phyloP scores from a whole-genome alignment of 2,797 vertebrate genomes.

The Brachymystax lenok region DNA sequence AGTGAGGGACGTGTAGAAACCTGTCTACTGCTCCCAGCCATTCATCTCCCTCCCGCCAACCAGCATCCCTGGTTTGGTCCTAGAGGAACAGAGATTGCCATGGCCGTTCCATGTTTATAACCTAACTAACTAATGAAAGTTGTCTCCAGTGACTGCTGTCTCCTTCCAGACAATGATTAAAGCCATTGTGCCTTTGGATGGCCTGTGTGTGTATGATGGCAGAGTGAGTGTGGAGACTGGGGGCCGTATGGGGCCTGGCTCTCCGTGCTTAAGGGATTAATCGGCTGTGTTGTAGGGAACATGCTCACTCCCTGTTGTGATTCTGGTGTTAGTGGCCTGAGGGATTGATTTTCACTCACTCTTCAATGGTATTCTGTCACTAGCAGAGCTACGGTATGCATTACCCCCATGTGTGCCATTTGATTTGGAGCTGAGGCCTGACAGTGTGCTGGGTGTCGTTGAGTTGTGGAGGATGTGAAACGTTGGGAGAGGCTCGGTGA shows the following conservation, averaged over 20 bases:
- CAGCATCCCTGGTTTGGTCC: slow-evolving; percentile 33
- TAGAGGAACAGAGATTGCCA: slow-evolving; percentile 41
- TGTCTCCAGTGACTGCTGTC: slow-evolving; percentile 60
- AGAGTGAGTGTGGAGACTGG: slow-evolving; percentile 38
- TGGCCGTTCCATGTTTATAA: slow-evolving; percentile 54
- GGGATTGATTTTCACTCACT: slow-evolving; percentile 53
- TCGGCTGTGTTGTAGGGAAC: slow-evolving; percentile 53
- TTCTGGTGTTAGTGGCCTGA: slow-evolving; percentile 55
- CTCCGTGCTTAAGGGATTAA: slow-evolving; percentile 55
- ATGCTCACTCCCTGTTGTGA: slow-evolving; percentile 55
- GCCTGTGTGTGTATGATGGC: slow-evolving; percentile 50
- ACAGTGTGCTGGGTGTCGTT: slow-evolving; percentile 34
- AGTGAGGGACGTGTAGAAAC: slow-evolving; percentile 42
- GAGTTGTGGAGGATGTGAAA: not conserved
- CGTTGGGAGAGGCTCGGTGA: not conserved
- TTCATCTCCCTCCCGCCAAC: slow-evolving; percentile 53
- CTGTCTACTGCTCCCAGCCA: slow-evolving; percentile 42
- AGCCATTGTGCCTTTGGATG: slow-evolving; percentile 62
- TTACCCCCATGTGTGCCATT: slow-evolving; percentile 52
- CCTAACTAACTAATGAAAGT: slow-evolving; percentile 57
- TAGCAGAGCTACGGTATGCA: slow-evolving; percentile 63
- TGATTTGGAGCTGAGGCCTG: slow-evolving; percentile 53
- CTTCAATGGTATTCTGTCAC: slow-evolving; percentile 57
- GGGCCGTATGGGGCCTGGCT: slow-evolving; percentile 49
- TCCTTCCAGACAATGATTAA: slow-evolving; percentile 69